Evolutionary conservation across 2,797 vertebrate species (phyloP).

Genomic region (Poeciliopsis paucimaculata): DNA sequence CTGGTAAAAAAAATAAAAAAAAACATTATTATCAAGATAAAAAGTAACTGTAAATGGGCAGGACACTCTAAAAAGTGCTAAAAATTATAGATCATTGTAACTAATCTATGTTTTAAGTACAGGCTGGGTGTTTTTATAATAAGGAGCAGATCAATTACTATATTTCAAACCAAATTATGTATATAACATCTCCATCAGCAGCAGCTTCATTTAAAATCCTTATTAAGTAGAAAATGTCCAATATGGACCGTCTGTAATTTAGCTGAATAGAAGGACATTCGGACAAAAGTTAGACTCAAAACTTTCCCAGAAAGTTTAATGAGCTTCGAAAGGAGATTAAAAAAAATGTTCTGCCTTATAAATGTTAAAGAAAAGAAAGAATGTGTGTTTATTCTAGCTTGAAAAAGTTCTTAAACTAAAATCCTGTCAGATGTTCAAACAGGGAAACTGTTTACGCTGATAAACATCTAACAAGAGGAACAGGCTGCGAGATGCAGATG

Average conservation of each 20-base stretch:
- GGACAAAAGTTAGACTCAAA: background rate
- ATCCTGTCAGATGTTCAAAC: constrained; percentile 5
- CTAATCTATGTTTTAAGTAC: too few species aligned
- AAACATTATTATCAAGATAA: background rate
- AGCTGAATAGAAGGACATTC: background rate
- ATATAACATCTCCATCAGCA: background rate
- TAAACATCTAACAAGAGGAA: background rate
- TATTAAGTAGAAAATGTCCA: background rate
- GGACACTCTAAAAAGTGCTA: background rate
- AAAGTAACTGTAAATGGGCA: background rate
- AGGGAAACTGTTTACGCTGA: constrained; percentile 12
- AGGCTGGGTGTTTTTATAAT: background rate
- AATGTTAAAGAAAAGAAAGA: background rate
- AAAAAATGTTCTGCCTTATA: background rate
- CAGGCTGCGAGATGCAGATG: background rate
- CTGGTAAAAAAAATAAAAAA: background rate
- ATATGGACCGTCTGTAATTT: background rate
- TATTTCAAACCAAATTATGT: background rate
- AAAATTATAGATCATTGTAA: too few species aligned
- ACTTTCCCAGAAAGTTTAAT: background rate
- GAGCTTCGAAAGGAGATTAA: background rate
- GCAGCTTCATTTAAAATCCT: background rate
- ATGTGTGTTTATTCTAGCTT: background rate
- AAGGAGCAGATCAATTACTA: background rate
- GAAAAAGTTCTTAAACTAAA: background rate